Base-by-base conservation (phyloP, 2,797 vertebrate genomes). In the Mormyrus proboscirostris region DNA sequence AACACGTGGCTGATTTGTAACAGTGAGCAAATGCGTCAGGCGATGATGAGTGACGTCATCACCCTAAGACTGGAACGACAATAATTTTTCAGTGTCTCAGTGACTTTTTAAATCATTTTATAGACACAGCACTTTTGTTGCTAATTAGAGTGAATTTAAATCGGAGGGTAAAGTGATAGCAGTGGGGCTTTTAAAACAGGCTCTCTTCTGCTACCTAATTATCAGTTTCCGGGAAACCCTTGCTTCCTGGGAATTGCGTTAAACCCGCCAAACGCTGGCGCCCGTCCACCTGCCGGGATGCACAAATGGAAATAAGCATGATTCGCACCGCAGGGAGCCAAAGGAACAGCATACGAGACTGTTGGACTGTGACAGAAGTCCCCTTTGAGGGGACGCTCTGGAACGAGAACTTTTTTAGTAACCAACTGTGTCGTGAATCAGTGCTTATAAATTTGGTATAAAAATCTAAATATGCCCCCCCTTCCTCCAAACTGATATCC, bases 51-150 rank as follows among this genome's bases (percentile, higher is more conserved):
- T 82, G 76, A 82, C 76, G 22, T 47, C 76, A 82, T 47, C 76
- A 82, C 41, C 19, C 16, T 82, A 44, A 47, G 76, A 82, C 16
- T 0, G 41, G 12, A 44, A 3, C 19, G 16, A 10, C 76, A 4
- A 8, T 82, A 82, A 41, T 47, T 82, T 82, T 47, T 82, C 19
- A 44, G 19, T 82, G 76, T 82, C 7, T 82, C 41, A 22, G 41
- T 82, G 76, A 82, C 76, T 82, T 82, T 82, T 82, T 82, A 22
- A 47, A 82, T 82, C 76, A 22, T 82, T 47, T 82, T 22, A 82
- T 44, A 82, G 16, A 82, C 19, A 6, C 8, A 82, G 76, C 76
- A 44, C 38, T 82, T 82, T 82, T 47, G 38, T 82, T 47, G 76
- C 76, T 82, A 82, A 82, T 82, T 82, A 82, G 76, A 82, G 8